A percentile compares a stretch with the other conserved stretches of the same genome.
phyloP scores from a whole-genome alignment of 2,113 vertebrate species.

The Colius striatus region DNA sequence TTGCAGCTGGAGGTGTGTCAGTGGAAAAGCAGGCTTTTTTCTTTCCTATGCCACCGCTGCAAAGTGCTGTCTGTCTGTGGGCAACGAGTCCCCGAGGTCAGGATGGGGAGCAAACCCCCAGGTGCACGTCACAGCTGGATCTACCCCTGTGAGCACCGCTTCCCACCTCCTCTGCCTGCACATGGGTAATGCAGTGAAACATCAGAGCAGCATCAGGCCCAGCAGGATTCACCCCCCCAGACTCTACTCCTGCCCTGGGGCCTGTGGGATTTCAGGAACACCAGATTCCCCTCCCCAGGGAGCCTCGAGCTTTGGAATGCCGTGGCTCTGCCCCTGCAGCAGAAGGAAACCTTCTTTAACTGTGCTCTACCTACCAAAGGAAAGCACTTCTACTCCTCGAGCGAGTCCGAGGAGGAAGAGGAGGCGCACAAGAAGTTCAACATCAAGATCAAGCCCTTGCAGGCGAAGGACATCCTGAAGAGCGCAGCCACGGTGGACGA shows the following conservation, averaged over 20 bases:
- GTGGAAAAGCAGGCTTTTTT: background rate
- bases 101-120: fast-evolving
- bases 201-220: fast-evolving
- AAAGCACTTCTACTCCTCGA: constrained; percentile 96
- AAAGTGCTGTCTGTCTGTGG: fast-evolving
- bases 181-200: fast-evolving
- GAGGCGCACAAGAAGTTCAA: constrained; percentile 94
- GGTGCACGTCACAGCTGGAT: background rate
- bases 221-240: background rate
- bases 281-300: background rate
- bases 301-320: fast-evolving
- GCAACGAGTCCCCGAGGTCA: fast-evolving
- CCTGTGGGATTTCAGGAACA: fast-evolving
- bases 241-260: fast-evolving
- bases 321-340: background rate
- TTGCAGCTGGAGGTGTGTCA: background rate
- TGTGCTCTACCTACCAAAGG: constrained; percentile 85
- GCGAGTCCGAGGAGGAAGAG: constrained; percentile 95
- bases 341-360: constrained; percentile 80
- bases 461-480: constrained; percentile 84
- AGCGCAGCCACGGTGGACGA: constrained; percentile 90
- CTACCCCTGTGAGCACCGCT: fast-evolving
- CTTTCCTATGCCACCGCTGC: background rate
- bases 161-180: fast-evolving
- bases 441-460: constrained; percentile 95